Evolutionary conservation across 2,797 vertebrate species (phyloP).

Genomic region (Pygocentrus nattereri): DNA sequence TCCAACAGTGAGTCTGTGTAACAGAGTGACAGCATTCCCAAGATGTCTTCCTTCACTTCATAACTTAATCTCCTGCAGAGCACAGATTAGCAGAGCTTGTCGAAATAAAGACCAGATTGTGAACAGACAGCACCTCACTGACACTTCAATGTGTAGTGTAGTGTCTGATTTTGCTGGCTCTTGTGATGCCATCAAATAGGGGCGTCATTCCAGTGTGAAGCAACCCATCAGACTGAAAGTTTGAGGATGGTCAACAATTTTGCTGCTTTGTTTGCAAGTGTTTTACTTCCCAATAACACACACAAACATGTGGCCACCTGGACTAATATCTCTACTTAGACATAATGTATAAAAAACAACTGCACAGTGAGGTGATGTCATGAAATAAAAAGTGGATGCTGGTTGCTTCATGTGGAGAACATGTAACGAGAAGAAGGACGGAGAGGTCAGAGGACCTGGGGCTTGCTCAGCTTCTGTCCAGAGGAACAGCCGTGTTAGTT

Average conservation of each 20-base stretch:
- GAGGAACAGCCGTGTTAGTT: conserved; percentile 8
- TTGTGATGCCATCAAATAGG: not conserved
- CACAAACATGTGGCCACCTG: not conserved
- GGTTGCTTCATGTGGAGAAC: conserved; percentile 26
- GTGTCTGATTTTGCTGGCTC: not conserved
- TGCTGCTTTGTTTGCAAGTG: not conserved
- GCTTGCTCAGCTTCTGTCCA: conserved; percentile 44
- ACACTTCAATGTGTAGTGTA: not conserved
- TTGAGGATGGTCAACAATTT: not conserved
- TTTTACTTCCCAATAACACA: not conserved
- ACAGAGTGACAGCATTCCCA: not conserved
- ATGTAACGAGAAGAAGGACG: not conserved
- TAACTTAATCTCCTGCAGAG: not conserved
- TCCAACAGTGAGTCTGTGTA: not conserved
- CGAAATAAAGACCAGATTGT: not conserved
- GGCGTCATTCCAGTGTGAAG: not conserved
- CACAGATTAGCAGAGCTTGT: not conserved
- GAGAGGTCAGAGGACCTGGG: conserved; percentile 7
- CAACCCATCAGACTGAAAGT: conserved; percentile 1
- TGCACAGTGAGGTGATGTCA: conserved; percentile 18
- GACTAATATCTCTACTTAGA: not conserved
- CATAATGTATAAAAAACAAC: conserved; percentile 25
- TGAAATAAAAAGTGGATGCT: conserved; percentile 25
- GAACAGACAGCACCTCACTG: conserved; percentile 15
- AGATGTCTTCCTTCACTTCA: not conserved